A percentile compares a stretch with the other conserved stretches of the same genome.
Conservation (phyloP, 2,797 vertebrate species). For the Antennarius maculatus region DNA sequence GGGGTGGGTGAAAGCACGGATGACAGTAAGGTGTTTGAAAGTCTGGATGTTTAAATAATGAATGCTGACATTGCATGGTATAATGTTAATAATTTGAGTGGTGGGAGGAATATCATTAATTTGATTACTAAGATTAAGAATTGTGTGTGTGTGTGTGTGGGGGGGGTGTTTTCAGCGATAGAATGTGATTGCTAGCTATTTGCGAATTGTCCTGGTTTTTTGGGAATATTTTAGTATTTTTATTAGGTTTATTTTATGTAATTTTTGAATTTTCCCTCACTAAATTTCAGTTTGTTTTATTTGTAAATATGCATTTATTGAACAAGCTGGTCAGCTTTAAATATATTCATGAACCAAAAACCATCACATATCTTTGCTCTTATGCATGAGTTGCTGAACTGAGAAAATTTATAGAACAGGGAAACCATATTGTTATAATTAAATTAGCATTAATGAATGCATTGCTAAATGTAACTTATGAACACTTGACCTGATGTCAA, state of each 20-base stretch:
- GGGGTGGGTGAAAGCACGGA: conserved; percentile 1
- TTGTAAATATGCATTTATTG: no score
- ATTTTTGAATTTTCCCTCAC: no score
- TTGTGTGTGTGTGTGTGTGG: not conserved
- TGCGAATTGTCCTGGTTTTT: no score
- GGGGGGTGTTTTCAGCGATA: no score
- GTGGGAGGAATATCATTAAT: conserved; percentile 5
- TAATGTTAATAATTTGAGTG: conserved; percentile 9
- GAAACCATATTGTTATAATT: conserved; percentile 4
- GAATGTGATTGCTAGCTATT: no score
- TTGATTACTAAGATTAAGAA: not conserved
- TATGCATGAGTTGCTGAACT: not conserved
- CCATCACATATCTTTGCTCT: no score
- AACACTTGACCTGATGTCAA: not conserved
- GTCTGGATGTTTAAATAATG: conserved; percentile 21
- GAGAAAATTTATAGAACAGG: conserved; percentile 1
- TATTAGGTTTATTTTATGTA: no score
- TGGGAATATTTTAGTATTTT: no score
- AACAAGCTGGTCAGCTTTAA: no score
- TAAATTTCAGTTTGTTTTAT: no score
- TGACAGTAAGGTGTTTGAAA: not conserved
- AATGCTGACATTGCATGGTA: not conserved
- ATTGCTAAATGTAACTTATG: not conserved
- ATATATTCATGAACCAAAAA: no score
- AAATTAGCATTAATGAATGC: conserved; percentile 7